Base-by-base conservation (phyloP, 2,888 invertebrate genomes). In the Nebria brevicollis region DNA sequence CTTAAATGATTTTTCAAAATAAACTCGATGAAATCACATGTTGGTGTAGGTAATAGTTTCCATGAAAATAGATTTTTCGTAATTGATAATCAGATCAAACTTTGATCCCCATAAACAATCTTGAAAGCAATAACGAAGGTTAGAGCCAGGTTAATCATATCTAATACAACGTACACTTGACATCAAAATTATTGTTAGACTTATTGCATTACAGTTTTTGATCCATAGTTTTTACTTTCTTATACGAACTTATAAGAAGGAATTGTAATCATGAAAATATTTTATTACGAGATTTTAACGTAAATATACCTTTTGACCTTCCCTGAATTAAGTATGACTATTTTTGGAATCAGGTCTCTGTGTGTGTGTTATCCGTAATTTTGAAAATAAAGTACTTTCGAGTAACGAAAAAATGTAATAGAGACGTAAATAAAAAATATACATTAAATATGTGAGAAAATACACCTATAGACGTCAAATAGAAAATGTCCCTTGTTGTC, bases 71-170 rank as follows among this genome's bases (percentile, higher is more conserved):
- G 54, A 54, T 8, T 8, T 54, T 11, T 54, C 54, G 13, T 54
- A 54, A 54, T 54, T 13, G 54, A 54, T 13, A 54, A 54, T 3
- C 54, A 54, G 54, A 54, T 54, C 54, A 8, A 54, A 54, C 54
- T 54, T 54, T 54, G 54, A 54, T 54, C 54, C 54, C 54, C 54
- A 54, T 54, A 54, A 54, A 54, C 54, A 54, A 54, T 54, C 54
- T 54, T 54, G 13, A 8, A 54, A 54, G 54, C 8, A 54, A 54
- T 54, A 54, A 54, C 54, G 54, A 8, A 54, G 54, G 54, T 54
- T 54, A 54, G 54, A 54, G 2, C 11, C 8, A 54, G 54, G 54
- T 54, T 54, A 54, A 54, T 54, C 54, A 54, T 13, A 54, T 54
- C 54, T 54, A 54, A 54, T 54, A 54, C 13, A 11, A 13, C 13